phyloP scores from a whole-genome alignment of 2,113 vertebrate species.

The Clupea harengus region DNA sequence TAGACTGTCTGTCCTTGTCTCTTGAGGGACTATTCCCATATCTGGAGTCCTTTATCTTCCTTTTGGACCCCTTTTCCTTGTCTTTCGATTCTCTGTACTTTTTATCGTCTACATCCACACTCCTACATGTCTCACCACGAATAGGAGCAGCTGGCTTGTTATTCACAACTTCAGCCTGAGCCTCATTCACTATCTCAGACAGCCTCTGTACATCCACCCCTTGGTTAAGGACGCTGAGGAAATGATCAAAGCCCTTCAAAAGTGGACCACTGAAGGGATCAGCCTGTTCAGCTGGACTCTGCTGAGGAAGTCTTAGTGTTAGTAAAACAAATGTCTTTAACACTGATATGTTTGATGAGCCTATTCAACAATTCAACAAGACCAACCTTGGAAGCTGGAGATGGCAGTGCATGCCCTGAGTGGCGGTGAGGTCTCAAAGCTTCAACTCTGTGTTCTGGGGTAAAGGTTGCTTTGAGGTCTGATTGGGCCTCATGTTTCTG shows the following conservation, averaged over 20 bases:
- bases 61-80: too few species aligned
- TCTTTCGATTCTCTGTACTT: too few species aligned
- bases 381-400: neutral
- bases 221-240: slow-evolving; percentile 32
- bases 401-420: neutral
- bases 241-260: slow-evolving; percentile 60
- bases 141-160: neutral
- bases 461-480: too few species aligned
- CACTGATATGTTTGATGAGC: neutral
- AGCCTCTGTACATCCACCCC: slow-evolving; percentile 53
- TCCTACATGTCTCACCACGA: too few species aligned
- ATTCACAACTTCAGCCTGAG: neutral
- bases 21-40: too few species aligned
- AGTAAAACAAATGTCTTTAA: too few species aligned
- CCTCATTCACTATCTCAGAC: neutral
- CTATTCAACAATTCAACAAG: neutral
- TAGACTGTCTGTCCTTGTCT: neutral
- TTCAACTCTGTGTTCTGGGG: too few species aligned
- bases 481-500: neutral
- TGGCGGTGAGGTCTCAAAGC: neutral
- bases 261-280: neutral
- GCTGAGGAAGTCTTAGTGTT: neutral
- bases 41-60: too few species aligned
- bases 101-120: too few species aligned
- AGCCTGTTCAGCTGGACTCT: neutral